Conservation (phyloP, 1,140 invertebrate species). For the Ephestia elutella region DNA sequence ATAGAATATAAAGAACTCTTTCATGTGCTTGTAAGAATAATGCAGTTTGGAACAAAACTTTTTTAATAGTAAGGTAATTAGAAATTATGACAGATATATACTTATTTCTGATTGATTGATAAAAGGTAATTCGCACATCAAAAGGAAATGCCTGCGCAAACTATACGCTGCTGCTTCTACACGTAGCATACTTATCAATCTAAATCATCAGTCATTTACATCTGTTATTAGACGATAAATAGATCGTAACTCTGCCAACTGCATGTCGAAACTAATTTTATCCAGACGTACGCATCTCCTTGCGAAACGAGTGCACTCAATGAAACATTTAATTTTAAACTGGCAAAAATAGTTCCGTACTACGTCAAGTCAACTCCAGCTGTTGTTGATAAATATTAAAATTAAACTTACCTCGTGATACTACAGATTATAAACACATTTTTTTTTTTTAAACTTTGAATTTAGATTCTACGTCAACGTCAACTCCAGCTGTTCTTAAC, state of each 20-base stretch:
- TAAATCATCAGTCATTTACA: slow-evolving; percentile 11
- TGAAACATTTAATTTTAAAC: slow-evolving; percentile 5
- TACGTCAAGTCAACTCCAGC: not conserved
- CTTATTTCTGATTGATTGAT: too few species aligned
- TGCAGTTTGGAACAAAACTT: too few species aligned
- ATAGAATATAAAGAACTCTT: too few species aligned
- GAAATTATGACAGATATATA: too few species aligned
- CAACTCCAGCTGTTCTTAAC: not conserved
- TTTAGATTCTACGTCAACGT: too few species aligned
- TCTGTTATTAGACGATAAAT: slow-evolving; percentile 15
- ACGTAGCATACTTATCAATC: not conserved
- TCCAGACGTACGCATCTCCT: slow-evolving; percentile 6
- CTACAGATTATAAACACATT: not conserved
- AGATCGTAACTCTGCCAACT: slow-evolving; percentile 11
- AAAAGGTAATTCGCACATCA: not conserved
- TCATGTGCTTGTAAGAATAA: too few species aligned
- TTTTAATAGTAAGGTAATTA: too few species aligned
- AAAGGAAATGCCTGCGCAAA: not conserved
- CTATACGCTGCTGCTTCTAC: not conserved
- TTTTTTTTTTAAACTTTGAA: not conserved
- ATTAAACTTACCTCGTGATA: not conserved
- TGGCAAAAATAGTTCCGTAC: not conserved
- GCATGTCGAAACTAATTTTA: slow-evolving; percentile 18
- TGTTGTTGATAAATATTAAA: slow-evolving; percentile 5
- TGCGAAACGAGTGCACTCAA: slow-evolving; percentile 1